Percentiles rank a stretch among this genome's conserved stretches.
Evolutionary conservation across 2,888 invertebrate species (phyloP).

Genomic region (Schizotus pectinicornis): DNA sequence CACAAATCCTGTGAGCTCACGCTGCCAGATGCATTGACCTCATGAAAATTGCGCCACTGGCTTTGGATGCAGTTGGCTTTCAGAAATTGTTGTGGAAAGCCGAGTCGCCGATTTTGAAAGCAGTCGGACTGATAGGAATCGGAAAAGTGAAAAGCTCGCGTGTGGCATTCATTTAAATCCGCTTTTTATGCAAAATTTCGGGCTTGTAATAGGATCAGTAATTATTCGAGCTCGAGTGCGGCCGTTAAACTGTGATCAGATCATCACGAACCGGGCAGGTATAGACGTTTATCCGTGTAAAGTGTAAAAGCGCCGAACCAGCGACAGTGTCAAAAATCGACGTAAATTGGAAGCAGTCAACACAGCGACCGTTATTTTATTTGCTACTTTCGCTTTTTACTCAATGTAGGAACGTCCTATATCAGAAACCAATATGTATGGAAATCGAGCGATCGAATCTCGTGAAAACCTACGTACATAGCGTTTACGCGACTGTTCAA

Average conservation of each 20-base stretch:
- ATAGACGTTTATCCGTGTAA: constrained; percentile 14
- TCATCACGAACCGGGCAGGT: constrained; percentile 10
- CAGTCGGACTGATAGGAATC: neutral
- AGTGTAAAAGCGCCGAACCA: neutral
- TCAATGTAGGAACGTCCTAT: constrained; percentile 37
- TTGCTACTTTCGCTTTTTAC: constrained; percentile 40
- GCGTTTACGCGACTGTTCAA: constrained; percentile 32
- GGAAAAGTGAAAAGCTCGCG: neutral
- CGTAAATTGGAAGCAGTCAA: constrained; percentile 35
- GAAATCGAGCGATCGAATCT: constrained; percentile 45
- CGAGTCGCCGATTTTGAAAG: too few relatives aligned
- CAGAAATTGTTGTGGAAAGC: too few relatives aligned
- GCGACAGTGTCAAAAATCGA: constrained; percentile 13
- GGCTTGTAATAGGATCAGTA: too few relatives aligned
- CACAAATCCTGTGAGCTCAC: too few relatives aligned
- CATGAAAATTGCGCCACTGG: too few relatives aligned
- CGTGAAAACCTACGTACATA: constrained; percentile 34
- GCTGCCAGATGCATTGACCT: too few relatives aligned
- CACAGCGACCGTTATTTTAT: constrained; percentile 45
- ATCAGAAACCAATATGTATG: constrained; percentile 55
- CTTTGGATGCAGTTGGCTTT: too few relatives aligned
- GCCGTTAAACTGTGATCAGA: neutral
- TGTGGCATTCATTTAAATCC: constrained; percentile 1
- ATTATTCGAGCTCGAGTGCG: too few relatives aligned
- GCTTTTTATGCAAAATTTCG: constrained; percentile 2